Percentiles rank a stretch among this genome's conserved stretches.
These are phyloP conservation scores for Cheilosia grossa DNA, from an alignment of 2,888 invertebrate genomes.

Conservation along the genomic window DNA sequence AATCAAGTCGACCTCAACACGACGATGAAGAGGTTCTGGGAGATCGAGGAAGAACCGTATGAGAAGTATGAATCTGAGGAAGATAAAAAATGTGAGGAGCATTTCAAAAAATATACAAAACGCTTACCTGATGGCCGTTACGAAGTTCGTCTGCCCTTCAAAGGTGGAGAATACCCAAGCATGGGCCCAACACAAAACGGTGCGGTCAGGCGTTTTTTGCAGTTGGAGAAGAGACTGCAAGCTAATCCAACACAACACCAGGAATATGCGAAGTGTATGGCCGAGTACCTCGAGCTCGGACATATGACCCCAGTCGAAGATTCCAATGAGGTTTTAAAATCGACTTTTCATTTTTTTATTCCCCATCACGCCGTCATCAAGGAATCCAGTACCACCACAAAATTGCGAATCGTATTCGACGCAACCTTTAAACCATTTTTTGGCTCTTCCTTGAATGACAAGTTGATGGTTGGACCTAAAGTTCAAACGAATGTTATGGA, in stretches of 20 bases:
- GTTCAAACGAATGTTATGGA: too few relatives aligned
- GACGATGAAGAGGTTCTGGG: constrained; percentile 5
- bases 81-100: constrained; percentile 1
- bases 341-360: constrained; percentile 4
- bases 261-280: background rate
- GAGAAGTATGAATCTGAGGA: constrained; percentile 4
- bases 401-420: background rate
- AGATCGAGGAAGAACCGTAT: constrained; percentile 11
- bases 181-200: constrained; percentile 12
- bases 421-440: constrained; percentile 12
- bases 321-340: background rate
- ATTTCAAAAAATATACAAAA: background rate
- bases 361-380: constrained; percentile 22
- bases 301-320: constrained; percentile 10
- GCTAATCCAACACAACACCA: background rate
- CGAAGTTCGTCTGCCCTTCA: background rate
- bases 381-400: constrained; percentile 28
- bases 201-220: constrained; percentile 12
- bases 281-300: constrained; percentile 10
- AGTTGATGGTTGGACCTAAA: constrained; percentile 11
- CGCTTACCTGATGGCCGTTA: constrained; percentile 9
- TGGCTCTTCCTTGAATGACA: constrained; percentile 15
- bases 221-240: constrained; percentile 8
- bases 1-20: background rate
- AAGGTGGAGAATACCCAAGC: background rate